Conservation (phyloP, 2,797 vertebrate genomes). For the Enteromius trimaculatus region DNA sequence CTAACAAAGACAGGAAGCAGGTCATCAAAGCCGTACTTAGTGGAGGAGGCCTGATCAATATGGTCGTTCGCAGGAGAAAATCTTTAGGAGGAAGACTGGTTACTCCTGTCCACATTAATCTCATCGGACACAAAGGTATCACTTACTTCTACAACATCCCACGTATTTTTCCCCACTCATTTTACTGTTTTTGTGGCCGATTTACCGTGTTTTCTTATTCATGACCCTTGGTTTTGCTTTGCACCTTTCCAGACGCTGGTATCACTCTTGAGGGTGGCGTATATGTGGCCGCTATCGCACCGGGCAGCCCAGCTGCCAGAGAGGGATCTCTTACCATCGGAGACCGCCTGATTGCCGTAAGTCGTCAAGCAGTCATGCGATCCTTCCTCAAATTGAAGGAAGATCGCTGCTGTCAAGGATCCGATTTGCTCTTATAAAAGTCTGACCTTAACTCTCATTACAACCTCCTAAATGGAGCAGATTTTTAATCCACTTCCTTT, state of each 20-base stretch:
- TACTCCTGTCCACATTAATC: constrained; percentile 92
- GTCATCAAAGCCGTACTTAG: constrained; percentile 92
- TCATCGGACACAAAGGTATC: constrained; percentile 93
- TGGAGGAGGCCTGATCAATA: constrained; percentile 93
- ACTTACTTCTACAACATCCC: constrained; percentile 19
- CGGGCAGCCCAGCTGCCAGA: constrained; percentile 91
- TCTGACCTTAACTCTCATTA: constrained; percentile 32
- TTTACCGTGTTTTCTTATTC: constrained; percentile 22
- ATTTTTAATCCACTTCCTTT: constrained; percentile 38
- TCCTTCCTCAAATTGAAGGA: constrained; percentile 17
- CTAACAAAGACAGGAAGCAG: constrained; percentile 97
- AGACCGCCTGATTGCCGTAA: constrained; percentile 94
- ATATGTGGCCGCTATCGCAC: constrained; percentile 86
- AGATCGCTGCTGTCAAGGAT: background rate
- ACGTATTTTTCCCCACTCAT: background rate
- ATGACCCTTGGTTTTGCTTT: constrained; percentile 5
- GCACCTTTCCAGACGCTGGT: constrained; percentile 84
- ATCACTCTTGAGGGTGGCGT: constrained; percentile 91
- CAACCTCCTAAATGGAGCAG: constrained; percentile 31
- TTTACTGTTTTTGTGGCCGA: background rate
- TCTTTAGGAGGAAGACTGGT: constrained; percentile 91
- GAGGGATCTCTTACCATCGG: constrained; percentile 90
- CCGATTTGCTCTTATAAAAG: constrained; percentile 33
- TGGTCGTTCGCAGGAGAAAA: constrained; percentile 94
- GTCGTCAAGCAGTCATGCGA: constrained; percentile 64